phyloP scores from a whole-genome alignment of 2,113 vertebrate species.

The Turnix velox region DNA sequence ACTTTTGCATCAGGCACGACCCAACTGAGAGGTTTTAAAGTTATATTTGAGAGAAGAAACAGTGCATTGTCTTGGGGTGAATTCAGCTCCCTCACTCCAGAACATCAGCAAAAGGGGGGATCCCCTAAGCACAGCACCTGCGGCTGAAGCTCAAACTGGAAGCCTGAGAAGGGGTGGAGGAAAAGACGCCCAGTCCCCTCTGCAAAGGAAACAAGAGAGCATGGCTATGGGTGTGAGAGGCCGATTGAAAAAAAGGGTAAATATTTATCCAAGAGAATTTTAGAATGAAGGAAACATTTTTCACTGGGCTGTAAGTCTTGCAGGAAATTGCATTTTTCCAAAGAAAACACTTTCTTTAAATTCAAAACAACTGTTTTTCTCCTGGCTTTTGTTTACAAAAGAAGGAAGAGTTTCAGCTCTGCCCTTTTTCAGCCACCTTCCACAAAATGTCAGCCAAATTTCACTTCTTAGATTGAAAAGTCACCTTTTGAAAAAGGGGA shows the following conservation, averaged over 20 bases:
- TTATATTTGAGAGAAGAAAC: background rate
- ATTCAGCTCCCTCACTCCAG: background rate
- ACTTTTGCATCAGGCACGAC: background rate
- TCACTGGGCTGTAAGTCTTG: background rate
- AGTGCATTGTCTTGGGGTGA: background rate
- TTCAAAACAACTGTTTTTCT: constrained; percentile 33
- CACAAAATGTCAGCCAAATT: background rate
- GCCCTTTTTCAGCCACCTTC: background rate
- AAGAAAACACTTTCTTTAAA: constrained; percentile 20
- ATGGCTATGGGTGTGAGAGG: accelerated
- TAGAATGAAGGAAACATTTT: background rate
- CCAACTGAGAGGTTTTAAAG: background rate
- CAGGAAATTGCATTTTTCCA: constrained; percentile 17
- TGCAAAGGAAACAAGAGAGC: background rate
- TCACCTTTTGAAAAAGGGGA: accelerated
- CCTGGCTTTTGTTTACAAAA: background rate
- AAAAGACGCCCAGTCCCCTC: background rate
- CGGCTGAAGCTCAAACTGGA: accelerated
- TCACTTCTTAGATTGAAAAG: background rate
- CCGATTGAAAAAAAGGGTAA: background rate
- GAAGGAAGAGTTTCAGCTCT: constrained; percentile 8
- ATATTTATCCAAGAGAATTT: background rate
- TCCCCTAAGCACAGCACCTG: too few relatives aligned
- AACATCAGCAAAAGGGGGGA: background rate
- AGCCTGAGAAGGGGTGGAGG: background rate